A percentile compares a stretch with the other conserved stretches of the same genome.
Evolutionary conservation across 2,113 vertebrate species (phyloP).

Genomic region (Bambusicola thoracicus): DNA sequence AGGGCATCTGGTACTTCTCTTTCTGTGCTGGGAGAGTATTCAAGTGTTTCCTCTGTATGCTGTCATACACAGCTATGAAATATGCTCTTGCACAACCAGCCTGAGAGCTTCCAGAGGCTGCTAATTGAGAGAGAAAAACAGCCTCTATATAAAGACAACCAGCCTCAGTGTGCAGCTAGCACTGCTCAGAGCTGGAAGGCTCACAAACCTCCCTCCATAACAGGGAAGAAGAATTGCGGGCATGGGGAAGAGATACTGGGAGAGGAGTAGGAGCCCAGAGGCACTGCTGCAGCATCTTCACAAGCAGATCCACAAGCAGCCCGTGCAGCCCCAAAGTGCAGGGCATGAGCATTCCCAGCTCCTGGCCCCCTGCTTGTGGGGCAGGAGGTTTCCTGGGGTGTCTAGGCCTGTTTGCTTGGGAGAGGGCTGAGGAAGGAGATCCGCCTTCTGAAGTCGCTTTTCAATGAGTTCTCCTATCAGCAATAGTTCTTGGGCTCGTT

Average conservation of each 20-base stretch:
- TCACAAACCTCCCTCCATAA: background rate
- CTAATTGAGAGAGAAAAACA: background rate
- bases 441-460: background rate
- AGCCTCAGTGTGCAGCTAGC: conserved; percentile 26
- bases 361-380: rapidly evolving
- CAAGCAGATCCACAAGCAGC: background rate
- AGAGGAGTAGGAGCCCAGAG: background rate
- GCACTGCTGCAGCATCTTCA: background rate
- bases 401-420: background rate
- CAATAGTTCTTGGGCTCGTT: background rate
- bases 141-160: conserved; percentile 22
- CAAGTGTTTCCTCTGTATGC: conserved; percentile 40
- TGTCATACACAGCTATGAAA: conserved; percentile 44
- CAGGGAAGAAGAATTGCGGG: background rate
- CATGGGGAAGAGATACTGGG: background rate
- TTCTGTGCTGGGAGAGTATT: background rate
- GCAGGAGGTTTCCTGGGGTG: background rate
- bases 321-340: rapidly evolving
- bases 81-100: conserved; percentile 39
- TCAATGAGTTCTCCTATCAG: background rate
- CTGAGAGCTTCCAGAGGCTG: conserved; percentile 29
- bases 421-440: background rate
- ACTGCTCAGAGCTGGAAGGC: conserved; percentile 1
- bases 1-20: background rate
- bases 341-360: background rate